Base-by-base conservation (phyloP, 2,888 invertebrate genomes). In the Myopa testacea region DNA sequence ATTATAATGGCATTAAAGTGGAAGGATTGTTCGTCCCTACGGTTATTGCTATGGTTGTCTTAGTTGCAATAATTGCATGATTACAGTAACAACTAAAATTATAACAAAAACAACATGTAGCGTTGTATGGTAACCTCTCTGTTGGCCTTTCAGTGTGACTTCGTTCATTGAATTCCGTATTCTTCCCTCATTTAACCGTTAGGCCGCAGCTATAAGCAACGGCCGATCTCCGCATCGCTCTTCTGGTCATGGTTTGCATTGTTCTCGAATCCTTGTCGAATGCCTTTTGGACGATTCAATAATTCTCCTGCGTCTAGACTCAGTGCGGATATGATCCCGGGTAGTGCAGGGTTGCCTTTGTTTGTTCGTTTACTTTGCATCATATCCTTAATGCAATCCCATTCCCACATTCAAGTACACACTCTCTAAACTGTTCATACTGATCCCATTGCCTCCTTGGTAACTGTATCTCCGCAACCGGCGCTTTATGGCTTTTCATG, bases 1-100 rank as follows among this genome's bases (percentile, higher is more conserved):
- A 75, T 75, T 75, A 68, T 58, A 75, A 75, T 60, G 68, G 68
- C 58, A 68, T 75, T 58, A 40, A 38, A 55, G 60, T 26, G 10
- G 19, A 63, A 45, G 73, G 34, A 45, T 62, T 45, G 10, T 63
- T 12, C 34, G 70, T 37, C 37, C 12, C 7, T 70, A 52, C 34
- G 14, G 26, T 16, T 55, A 12, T 70, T 55, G 40, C 14, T 50
- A 52, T 69, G 19, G 38, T 50, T 26, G 45, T 34, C 50, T 69
- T 69, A 1, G 16, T 19, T 40, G 40, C n/a, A 40, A 69, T 26
- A 69, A 50, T 50, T 50, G 45, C 69, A 69, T 50, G 6, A 26
- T 14, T 16, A 19, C 38, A n/a, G 7, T 26, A 7, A 26, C 70
- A 55, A 55, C 26, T 10, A 5, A 12, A 50, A 34, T 50, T 0